These are phyloP conservation scores for Brachyopa scutellaris DNA, from an alignment of 2,888 invertebrate species.

Conservation along the genomic window DNA sequence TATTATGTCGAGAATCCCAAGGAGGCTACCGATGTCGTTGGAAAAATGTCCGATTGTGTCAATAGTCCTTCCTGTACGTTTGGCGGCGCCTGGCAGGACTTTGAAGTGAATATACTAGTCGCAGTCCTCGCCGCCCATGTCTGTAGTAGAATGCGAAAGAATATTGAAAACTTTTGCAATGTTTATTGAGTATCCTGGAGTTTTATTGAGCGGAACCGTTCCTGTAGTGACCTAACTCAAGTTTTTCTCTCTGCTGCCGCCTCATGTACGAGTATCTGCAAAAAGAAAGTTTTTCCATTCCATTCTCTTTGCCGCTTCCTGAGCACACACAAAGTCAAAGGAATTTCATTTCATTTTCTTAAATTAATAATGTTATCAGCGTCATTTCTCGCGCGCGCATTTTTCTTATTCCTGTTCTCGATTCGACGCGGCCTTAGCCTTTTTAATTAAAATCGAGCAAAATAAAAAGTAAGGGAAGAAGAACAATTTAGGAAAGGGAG, in stretches of 20 bases:
- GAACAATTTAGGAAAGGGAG: neutral
- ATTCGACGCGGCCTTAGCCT: conserved; percentile 13
- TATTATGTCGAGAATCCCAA: conserved; percentile 49
- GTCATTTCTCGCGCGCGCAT: conserved; percentile 44
- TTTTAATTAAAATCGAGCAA: conserved; percentile 64
- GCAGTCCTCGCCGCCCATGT: no score
- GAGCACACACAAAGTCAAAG: conserved; percentile 60
- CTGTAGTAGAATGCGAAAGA: neutral
- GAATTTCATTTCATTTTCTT: conserved; percentile 67
- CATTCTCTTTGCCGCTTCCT: conserved; percentile 36
- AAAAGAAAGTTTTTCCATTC: conserved; percentile 37
- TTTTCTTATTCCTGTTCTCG: conserved; percentile 39
- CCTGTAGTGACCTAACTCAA: conserved; percentile 59
- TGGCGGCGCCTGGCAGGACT: conserved; percentile 12
- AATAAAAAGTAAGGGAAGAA: neutral
- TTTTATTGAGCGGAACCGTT: conserved; percentile 67
- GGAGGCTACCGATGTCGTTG: conserved; percentile 35
- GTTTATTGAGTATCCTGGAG: conserved; percentile 62
- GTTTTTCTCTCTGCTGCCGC: conserved; percentile 1
- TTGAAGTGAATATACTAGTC: conserved; percentile 55
- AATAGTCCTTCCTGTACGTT: conserved; percentile 9
- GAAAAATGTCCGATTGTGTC: conserved; percentile 37
- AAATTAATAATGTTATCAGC: conserved; percentile 70
- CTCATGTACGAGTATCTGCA: conserved; percentile 25
- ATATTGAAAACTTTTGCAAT: conserved; percentile 67